Base-by-base conservation (phyloP, 2,888 invertebrate genomes). In the Helobdella robusta region DNA sequence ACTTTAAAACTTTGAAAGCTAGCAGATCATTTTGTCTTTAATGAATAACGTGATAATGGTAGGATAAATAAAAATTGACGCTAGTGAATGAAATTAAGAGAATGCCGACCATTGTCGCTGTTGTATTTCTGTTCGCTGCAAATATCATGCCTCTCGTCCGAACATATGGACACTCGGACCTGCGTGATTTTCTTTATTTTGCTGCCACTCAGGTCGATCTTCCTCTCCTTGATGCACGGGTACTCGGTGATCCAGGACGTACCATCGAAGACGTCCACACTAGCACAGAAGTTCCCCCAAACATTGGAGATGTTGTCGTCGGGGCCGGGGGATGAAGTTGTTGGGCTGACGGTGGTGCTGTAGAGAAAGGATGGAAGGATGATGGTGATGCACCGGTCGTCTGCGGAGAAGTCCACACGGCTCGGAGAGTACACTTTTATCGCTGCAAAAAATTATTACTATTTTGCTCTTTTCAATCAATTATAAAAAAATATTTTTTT, bases 81-180 rank as follows among this genome's bases (percentile, higher is more conserved):
- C n/a, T n/a, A n/a, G n/a, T n/a, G n/a, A 40, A 40, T 40, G 15
- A 56, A 56, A 1, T 6, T 11, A n/a, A n/a, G 1, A 56, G 8
- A 28, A 6, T 30, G 44, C 23, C 18, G 8, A 59, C n/a, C 36
- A 60, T 36, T 46, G 23, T 30, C 15, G 30, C 44, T 36, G 11
- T 40, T 28, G 44, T 40, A 60, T 28, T 40, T 44, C 28, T 44
- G 44, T 23, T 60, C 60, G 28, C 60, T 60, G 60, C 60, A 60
- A 44, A 60, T 60, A 28, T 60, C 60, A 40, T 25, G 30, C 44
- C 44, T 60, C 25, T 3, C 15, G 8, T 60, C 60, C 11, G 44
- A 44, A 44, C 60, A 60, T 30, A 60, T 36, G 44, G 44, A 60
- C 40, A 60, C 60, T 23, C 28, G n/a, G 40, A 60, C 36, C 28